phyloP scores from a whole-genome alignment of 2,113 vertebrate genomes.

The Actenoides lindsayi region DNA sequence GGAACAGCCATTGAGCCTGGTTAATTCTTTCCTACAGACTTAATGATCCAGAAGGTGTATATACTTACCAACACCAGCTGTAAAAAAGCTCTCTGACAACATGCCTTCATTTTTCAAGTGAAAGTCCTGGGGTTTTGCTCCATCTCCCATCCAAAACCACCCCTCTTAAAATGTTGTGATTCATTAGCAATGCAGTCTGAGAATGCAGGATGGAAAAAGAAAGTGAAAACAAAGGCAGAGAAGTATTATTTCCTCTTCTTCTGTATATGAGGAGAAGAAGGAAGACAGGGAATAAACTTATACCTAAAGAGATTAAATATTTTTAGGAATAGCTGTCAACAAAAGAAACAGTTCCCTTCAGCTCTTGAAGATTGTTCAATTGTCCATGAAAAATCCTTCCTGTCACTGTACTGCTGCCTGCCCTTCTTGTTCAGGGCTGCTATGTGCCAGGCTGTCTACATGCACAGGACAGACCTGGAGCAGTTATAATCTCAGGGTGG shows the following conservation, averaged over 20 bases:
- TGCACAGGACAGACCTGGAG: neutral
- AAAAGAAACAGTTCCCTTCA: neutral
- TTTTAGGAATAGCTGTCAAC: neutral
- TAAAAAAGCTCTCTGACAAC: neutral
- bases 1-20: neutral
- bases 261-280: neutral
- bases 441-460: neutral
- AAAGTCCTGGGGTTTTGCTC: neutral
- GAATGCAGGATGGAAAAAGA: neutral
- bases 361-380: neutral
- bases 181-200: neutral
- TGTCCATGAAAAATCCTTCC: neutral
- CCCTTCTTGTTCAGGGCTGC: neutral
- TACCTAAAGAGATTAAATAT: neutral
- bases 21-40: neutral
- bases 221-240: neutral
- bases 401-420: neutral
- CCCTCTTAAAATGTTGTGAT: neutral
- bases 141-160: neutral
- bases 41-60: neutral
- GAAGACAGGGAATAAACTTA: neutral
- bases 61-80: neutral
- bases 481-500: neutral
- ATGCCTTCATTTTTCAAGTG: neutral
- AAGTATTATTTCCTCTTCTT: neutral